phyloP scores from a whole-genome alignment of 2,888 invertebrate species.

The Dendrolimus pini region DNA sequence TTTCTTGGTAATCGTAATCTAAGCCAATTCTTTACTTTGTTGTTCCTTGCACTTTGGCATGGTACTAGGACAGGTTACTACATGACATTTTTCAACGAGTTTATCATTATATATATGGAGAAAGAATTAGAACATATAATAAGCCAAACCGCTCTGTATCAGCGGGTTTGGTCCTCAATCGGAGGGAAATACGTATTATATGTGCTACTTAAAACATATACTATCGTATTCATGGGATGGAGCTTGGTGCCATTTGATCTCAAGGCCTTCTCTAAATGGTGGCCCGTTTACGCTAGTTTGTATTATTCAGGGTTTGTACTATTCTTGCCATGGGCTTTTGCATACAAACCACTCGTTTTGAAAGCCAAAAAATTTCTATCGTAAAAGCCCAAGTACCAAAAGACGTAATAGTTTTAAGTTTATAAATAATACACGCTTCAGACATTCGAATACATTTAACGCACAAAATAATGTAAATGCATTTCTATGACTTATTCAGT shows the following conservation, averaged over 20 bases:
- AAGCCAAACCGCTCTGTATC: constrained; percentile 62
- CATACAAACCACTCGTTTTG: constrained; percentile 65
- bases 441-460: too few species aligned
- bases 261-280: constrained; percentile 82
- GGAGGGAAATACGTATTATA: constrained; percentile 64
- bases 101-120: constrained; percentile 89
- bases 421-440: too few species aligned
- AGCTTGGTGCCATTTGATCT: constrained; percentile 85
- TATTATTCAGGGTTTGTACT: constrained; percentile 83
- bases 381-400: too few species aligned
- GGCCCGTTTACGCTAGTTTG: constrained; percentile 77
- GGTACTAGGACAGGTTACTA: constrained; percentile 97
- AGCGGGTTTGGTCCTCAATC: constrained; percentile 52
- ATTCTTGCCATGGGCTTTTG: constrained; percentile 80
- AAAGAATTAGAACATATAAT: constrained; percentile 81
- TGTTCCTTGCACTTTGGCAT: constrained; percentile 97
- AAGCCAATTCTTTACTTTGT: constrained; percentile 89
- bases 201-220: constrained; percentile 81
- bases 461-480: too few species aligned
- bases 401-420: too few species aligned
- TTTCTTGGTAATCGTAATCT: constrained; percentile 89
- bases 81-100: constrained; percentile 93
- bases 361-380: constrained; percentile 10
- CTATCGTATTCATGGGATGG: constrained; percentile 90
- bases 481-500: too few species aligned